A percentile compares a stretch with the other conserved stretches of the same genome.
Evolutionary conservation across 2,888 invertebrate species (phyloP).

Genomic region (Eurytoma adleriae): DNA sequence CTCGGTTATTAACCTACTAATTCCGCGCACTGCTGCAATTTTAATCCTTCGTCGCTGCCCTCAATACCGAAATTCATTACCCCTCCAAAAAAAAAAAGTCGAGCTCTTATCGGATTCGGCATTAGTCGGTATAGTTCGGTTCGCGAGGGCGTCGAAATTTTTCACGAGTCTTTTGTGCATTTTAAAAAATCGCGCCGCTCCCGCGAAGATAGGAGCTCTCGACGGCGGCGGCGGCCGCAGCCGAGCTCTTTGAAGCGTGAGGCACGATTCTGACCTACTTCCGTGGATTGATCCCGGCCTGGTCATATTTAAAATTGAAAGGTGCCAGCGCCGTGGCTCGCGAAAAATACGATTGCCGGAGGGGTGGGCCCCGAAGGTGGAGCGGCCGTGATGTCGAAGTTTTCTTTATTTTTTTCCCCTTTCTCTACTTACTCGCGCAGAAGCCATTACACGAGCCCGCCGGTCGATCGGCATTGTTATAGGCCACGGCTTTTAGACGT

Average conservation of each 20-base stretch:
- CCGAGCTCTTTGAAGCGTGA: neutral
- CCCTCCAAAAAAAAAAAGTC: no score
- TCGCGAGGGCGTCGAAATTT: neutral
- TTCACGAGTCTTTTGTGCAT: no score
- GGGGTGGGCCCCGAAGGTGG: neutral
- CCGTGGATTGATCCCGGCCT: slow-evolving; percentile 12
- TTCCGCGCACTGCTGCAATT: no score
- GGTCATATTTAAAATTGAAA: slow-evolving; percentile 37
- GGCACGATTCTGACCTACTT: slow-evolving; percentile 39
- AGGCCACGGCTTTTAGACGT: neutral
- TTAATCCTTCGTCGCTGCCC: no score
- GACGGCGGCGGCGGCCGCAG: neutral
- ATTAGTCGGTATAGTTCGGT: neutral
- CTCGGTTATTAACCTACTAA: no score
- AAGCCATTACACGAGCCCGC: neutral
- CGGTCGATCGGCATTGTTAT: neutral
- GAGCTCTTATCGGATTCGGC: neutral
- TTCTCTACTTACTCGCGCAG: neutral
- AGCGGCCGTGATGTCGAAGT: neutral
- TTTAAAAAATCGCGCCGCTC: neutral
- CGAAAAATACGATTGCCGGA: neutral
- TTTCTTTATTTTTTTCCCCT: neutral
- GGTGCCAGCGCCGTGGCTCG: neutral
- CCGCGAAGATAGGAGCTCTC: slow-evolving; percentile 3
- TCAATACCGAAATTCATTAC: neutral